A percentile compares a stretch with the other conserved stretches of the same genome.
phyloP scores from a whole-genome alignment of 1,140 invertebrate genomes.

The Antheraea pernyi region DNA sequence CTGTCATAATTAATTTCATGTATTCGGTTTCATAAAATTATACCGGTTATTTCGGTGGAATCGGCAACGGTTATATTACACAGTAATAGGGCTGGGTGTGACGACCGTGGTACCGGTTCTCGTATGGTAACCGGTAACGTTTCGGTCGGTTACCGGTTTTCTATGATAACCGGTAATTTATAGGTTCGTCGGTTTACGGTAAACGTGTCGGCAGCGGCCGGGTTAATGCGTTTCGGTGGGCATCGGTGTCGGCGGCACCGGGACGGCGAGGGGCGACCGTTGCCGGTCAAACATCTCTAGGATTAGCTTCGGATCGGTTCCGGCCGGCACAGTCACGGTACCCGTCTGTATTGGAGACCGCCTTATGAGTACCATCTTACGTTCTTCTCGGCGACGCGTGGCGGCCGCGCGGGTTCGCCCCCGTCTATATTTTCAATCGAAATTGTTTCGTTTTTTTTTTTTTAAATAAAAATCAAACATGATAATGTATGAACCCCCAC shows the following conservation, averaged over 20 bases:
- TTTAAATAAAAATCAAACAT: not conserved
- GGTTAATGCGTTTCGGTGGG: constrained; percentile 44
- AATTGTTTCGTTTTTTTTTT: constrained; percentile 6
- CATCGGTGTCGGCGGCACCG: constrained; percentile 43
- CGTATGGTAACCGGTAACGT: too few species aligned
- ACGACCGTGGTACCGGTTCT: too few species aligned
- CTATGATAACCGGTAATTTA: not conserved
- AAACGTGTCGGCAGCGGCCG: too few species aligned
- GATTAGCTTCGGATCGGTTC: constrained; percentile 77
- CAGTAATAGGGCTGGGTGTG: too few species aligned
- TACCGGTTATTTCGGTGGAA: constrained; percentile 2
- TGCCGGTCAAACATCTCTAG: constrained; percentile 78
- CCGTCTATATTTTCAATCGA: constrained; percentile 25
- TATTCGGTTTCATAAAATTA: too few species aligned
- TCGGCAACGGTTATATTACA: not conserved
- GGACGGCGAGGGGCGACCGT: constrained; percentile 62
- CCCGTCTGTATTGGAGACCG: constrained; percentile 62
- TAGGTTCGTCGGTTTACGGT: too few species aligned
- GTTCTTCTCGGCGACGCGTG: constrained; percentile 66
- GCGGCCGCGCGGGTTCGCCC: constrained; percentile 52
- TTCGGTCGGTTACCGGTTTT: not conserved
- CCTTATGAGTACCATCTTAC: constrained; percentile 70
- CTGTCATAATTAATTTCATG: constrained; percentile 20
- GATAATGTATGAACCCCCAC: not conserved
- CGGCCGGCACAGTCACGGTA: constrained; percentile 76